phyloP scores from a whole-genome alignment of 64 coral and sea anemone genomes.

The Trachythela sp. region DNA sequence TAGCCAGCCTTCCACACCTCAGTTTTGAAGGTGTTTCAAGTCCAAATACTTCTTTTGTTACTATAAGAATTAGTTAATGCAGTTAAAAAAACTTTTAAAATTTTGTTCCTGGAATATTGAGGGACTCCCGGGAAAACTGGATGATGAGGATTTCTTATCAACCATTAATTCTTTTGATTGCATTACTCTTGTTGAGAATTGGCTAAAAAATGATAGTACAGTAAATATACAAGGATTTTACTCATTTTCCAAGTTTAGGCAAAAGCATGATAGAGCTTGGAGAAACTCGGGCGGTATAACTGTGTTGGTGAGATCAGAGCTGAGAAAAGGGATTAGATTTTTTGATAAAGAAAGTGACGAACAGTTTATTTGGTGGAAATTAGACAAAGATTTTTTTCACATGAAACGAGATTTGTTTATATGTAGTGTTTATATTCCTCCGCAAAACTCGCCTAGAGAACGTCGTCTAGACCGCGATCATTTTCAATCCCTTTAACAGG shows the following conservation, averaged over 20 bases:
- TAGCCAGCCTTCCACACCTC: too few species aligned
- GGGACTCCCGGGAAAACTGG: too few species aligned
- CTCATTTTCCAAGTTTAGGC: not conserved
- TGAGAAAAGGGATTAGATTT: not conserved
- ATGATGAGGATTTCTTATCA: too few species aligned
- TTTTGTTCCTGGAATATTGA: too few species aligned
- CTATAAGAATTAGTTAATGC: too few species aligned
- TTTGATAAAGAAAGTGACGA: conserved; percentile 18
- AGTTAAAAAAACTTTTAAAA: too few species aligned
- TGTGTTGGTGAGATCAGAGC: not conserved
- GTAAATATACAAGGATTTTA: conserved; percentile 12
- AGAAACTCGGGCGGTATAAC: conserved; percentile 4
- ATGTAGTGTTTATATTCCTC: conserved; percentile 43
- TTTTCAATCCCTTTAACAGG: conserved; percentile 27
- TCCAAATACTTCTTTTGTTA: too few species aligned
- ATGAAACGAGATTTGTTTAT: conserved; percentile 14
- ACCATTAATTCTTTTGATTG: not conserved
- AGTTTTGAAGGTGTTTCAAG: too few species aligned
- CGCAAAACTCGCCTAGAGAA: conserved; percentile 24
- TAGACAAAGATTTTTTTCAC: too few species aligned
- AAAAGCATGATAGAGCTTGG: not conserved
- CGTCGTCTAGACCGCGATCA: conserved; percentile 1
- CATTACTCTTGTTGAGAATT: not conserved
- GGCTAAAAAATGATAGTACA: not conserved
- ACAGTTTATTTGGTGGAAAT: too few species aligned